Evolutionary conservation across 1,140 invertebrate species (phyloP).

Genomic region (Aricia agestis): DNA sequence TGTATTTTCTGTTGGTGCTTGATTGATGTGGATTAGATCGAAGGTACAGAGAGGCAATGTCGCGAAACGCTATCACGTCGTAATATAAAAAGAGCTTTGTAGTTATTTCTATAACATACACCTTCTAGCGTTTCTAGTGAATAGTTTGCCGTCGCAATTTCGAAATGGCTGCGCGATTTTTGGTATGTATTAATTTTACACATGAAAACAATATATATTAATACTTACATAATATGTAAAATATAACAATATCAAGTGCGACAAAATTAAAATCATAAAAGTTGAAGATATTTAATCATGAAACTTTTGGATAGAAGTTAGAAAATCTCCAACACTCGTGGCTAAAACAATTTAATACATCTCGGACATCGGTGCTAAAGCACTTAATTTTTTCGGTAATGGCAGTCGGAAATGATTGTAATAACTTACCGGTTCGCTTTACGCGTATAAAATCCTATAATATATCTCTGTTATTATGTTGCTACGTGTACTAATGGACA

Average conservation of each 20-base stretch:
- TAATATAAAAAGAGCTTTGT: slow-evolving; percentile 73
- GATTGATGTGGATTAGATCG: slow-evolving; percentile 38
- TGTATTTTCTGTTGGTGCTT: slow-evolving; percentile 22
- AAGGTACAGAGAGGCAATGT: slow-evolving; percentile 57
- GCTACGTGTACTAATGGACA: slow-evolving; percentile 1
- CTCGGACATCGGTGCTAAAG: not conserved
- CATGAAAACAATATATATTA: not conserved
- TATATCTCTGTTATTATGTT: slow-evolving; percentile 10
- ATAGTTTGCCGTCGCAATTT: slow-evolving; percentile 37
- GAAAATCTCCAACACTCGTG: not conserved
- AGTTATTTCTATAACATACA: slow-evolving; percentile 71
- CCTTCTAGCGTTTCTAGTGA: slow-evolving; percentile 48
- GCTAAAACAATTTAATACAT: not conserved
- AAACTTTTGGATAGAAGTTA: no score
- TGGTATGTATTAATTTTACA: slow-evolving; percentile 49
- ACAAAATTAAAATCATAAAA: no score
- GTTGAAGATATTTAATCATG: no score
- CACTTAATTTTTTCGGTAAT: slow-evolving; percentile 8
- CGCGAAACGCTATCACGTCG: slow-evolving; percentile 71
- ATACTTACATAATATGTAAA: no score
- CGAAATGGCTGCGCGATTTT: slow-evolving; percentile 56
- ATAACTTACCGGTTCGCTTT: slow-evolving; percentile 12
- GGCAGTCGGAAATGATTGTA: slow-evolving; percentile 1
- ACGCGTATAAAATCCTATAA: slow-evolving; percentile 11
- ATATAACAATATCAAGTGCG: no score